Base-by-base conservation (phyloP, 2,797 vertebrate species). In the Sebastiscus albofasciatus region DNA sequence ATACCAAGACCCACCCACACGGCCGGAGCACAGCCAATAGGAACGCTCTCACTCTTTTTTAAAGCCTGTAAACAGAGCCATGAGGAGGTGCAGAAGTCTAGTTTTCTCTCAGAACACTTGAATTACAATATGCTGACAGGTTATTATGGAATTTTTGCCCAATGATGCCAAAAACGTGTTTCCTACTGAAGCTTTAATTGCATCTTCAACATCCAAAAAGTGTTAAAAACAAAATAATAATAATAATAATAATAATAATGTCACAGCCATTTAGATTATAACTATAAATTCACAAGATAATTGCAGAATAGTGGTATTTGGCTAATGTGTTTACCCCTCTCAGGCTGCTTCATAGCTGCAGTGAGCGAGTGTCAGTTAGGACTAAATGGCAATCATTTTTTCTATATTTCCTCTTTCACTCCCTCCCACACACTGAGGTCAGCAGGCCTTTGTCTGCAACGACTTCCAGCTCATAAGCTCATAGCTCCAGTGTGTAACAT, bases 401-500 rank as follows among this genome's bases (percentile, higher is more conserved):
- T 66, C 60, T 61, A 4, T 77, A 62, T n/a, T 77, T 76, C 70
- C 61, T 75, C 6, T 67, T 79, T 46, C 20, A 68, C 46, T 61
- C 26, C 58, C 67, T 74, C 70, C 80, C 75, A 80, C 85, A 69
- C 72, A 75, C 36, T 52, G 29, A 87, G 80, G 73, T 84, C 76
- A 86, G 75, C 60, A 42, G 60, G 39, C 59, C 67, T 87, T 80
- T 80, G 73, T 85, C 65, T 61, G n/a, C 59, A 13, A 13, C 22
- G 3, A 76, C 61, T 69, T 84, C 22, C 49, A 75, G 49, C 55
- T 74, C 58, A 81, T 64, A 72, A 68, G 22, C 60, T 64, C 60
- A 71, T 52, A 75, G 49, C 66, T 68, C 26, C 34, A 31, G 42
- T 64, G 39, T 14, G 49, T 52, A 56, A 20, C 20, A 26, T 20